phyloP scores from a whole-genome alignment of 1,140 invertebrate species.

The Bombyx mandarina region DNA sequence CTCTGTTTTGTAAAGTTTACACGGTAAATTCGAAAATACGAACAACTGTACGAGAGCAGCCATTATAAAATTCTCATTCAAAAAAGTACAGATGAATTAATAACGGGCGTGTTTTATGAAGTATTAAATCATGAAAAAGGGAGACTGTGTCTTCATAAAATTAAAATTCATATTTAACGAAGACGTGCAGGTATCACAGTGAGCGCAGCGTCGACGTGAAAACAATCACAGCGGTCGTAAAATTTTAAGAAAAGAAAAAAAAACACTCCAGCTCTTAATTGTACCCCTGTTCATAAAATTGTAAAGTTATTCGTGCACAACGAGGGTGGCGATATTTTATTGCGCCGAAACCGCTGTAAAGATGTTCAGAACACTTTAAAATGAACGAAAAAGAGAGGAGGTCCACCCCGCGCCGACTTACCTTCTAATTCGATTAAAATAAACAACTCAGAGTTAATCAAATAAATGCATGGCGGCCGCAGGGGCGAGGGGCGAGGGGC shows the following conservation, averaged over 20 bases:
- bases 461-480: conserved; percentile 66
- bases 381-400: conserved; percentile 42
- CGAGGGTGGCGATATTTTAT: conserved; percentile 66
- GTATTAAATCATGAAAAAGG: conserved; percentile 36
- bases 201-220: conserved; percentile 37
- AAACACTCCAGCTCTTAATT: conserved; percentile 61
- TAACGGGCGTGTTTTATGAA: too few species aligned
- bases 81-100: too few species aligned
- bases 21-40: too few species aligned
- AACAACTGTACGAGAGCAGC: too few species aligned
- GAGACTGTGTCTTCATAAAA: conserved; percentile 54
- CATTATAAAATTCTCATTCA: too few species aligned
- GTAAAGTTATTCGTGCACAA: conserved; percentile 60
- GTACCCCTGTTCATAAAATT: conserved; percentile 69
- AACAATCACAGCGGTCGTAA: conserved; percentile 51
- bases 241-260: conserved; percentile 57
- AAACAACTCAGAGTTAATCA: conserved; percentile 70
- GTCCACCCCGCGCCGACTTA: conserved; percentile 38
- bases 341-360: conserved; percentile 68
- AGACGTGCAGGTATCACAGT: conserved; percentile 45
- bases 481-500: conserved; percentile 30
- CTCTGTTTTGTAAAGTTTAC: too few species aligned
- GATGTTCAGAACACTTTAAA: conserved; percentile 66
- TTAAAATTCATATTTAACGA: conserved; percentile 65
- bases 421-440: conserved; percentile 70